Evolutionary conservation across 1,140 invertebrate genomes (phyloP).

Genomic region (Frieseomelitta varia): DNA sequence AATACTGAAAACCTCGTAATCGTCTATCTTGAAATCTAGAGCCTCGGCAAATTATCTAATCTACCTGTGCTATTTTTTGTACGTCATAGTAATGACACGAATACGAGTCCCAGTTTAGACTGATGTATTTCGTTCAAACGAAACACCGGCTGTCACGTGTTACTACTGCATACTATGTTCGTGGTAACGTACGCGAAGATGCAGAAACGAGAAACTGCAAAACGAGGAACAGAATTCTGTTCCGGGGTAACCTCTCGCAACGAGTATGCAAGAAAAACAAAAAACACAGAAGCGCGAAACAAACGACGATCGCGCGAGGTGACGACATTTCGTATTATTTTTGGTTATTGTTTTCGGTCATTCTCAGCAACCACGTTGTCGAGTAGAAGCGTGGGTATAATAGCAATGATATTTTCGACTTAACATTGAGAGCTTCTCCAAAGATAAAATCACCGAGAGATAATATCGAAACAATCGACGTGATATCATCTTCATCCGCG

Average conservation of each 20-base stretch:
- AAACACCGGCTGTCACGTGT: constrained; percentile 11
- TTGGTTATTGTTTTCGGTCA: neutral
- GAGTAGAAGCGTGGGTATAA: constrained; percentile 11
- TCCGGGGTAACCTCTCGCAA: neutral
- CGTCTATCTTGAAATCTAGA: neutral
- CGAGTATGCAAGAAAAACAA: neutral
- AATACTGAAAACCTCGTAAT: neutral
- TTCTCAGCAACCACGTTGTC: neutral
- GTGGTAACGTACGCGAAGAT: neutral
- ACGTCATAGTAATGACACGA: neutral
- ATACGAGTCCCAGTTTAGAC: neutral
- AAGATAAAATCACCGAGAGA: constrained; percentile 23
- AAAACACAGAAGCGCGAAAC: constrained; percentile 11
- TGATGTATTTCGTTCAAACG: constrained; percentile 9
- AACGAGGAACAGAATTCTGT: neutral
- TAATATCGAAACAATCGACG: constrained; percentile 14
- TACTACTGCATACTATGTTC: neutral
- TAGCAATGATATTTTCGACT: constrained; percentile 28
- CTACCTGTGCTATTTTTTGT: neutral
- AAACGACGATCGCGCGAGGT: neutral
- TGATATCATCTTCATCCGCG: neutral
- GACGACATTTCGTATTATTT: neutral
- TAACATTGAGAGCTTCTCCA: constrained; percentile 13
- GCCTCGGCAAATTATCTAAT: neutral
- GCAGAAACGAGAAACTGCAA: neutral